phyloP scores from a whole-genome alignment of 1,140 invertebrate species.

The Procambarus virginalis region DNA sequence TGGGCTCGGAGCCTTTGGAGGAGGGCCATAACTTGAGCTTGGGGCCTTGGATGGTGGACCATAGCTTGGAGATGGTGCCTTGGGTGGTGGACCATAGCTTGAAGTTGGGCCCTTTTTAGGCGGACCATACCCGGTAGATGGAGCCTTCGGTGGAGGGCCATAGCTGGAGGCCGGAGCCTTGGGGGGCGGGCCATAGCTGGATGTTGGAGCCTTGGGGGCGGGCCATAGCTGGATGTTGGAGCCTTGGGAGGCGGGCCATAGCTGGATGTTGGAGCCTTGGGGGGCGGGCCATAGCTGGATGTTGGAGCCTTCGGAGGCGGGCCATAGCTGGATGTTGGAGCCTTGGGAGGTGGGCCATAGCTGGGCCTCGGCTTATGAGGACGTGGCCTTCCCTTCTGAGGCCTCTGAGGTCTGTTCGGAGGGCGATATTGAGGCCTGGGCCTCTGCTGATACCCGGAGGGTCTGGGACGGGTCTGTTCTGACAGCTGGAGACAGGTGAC shows the following conservation, averaged over 20 bases:
- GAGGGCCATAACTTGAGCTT: conserved; percentile 11
- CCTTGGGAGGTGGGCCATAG: conserved; percentile 24
- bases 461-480: background rate
- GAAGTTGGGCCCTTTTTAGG: background rate
- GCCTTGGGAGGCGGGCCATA: conserved; percentile 10
- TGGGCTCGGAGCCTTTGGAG: background rate
- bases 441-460: background rate
- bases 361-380: background rate
- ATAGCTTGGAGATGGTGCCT: background rate
- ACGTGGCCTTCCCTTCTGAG: background rate
- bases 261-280: conserved; percentile 9
- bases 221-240: conserved; percentile 1
- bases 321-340: conserved; percentile 4
- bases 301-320: background rate
- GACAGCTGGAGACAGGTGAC: background rate
- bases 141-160: conserved; percentile 8
- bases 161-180: background rate
- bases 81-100: conserved; percentile 3
- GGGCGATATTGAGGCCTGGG: background rate
- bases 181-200: background rate
- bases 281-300: background rate
- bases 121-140: background rate
- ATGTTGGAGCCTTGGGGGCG: background rate
- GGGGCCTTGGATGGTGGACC: conserved; percentile 14
- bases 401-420: conserved; percentile 12